A percentile compares a stretch with the other conserved stretches of the same genome.
phyloP scores from a whole-genome alignment of 2,797 vertebrate species.

The Heterohyrax brucei region DNA sequence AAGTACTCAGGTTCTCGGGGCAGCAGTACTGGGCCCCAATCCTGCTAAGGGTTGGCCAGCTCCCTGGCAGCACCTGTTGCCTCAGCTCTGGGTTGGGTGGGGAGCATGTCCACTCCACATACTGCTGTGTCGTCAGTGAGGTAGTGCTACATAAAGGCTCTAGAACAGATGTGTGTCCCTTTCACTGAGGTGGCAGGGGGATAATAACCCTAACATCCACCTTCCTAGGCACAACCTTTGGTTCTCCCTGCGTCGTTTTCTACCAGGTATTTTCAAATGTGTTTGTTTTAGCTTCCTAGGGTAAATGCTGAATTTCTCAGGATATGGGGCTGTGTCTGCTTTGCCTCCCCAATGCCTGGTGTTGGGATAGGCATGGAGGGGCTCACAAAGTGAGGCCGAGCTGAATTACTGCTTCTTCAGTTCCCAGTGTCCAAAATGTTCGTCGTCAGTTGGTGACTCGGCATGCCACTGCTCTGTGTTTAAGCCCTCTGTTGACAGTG shows the following conservation, averaged over 20 bases:
- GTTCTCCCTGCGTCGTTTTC: background rate
- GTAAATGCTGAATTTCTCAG: background rate
- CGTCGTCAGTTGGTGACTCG: background rate
- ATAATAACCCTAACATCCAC: background rate
- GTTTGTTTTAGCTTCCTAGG: conserved; percentile 40
- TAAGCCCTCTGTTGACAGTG: conserved; percentile 12
- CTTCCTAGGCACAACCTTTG: background rate
- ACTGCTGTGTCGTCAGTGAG: background rate
- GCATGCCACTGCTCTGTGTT: conserved; percentile 6
- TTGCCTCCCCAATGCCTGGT: background rate
- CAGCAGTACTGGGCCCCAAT: background rate
- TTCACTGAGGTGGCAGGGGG: background rate
- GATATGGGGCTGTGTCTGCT: background rate
- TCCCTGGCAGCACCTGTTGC: background rate
- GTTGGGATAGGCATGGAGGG: background rate
- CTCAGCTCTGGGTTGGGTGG: background rate
- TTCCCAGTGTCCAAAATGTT: background rate
- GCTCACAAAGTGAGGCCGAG: background rate
- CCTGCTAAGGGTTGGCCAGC: background rate
- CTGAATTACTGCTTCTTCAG: background rate
- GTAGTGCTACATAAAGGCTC: background rate
- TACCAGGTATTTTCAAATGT: background rate
- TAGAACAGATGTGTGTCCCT: background rate
- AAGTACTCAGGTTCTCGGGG: background rate
- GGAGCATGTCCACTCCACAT: background rate